phyloP scores from a whole-genome alignment of 2,888 invertebrate species.

The Bhutanitis thaidina region DNA sequence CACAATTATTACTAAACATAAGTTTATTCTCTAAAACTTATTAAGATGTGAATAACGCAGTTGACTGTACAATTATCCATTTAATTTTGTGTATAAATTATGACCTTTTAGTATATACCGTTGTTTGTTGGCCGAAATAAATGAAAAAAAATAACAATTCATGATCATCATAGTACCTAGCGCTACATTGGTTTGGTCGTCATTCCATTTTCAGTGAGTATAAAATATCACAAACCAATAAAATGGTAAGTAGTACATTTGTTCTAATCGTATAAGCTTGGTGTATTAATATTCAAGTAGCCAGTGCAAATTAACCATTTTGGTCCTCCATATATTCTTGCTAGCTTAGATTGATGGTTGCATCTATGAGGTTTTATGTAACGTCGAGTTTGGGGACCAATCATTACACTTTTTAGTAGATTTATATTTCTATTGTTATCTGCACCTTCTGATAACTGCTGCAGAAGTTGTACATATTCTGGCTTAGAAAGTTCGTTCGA shows the following conservation, averaged over 20 bases:
- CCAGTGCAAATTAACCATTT: slow-evolving; percentile 72
- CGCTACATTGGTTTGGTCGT: too few species aligned
- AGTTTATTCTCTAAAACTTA: too few species aligned
- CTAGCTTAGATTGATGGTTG: slow-evolving; percentile 61
- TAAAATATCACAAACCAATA: background rate
- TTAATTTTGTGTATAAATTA: too few species aligned
- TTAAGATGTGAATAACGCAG: too few species aligned
- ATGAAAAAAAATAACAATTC: too few species aligned
- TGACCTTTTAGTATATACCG: too few species aligned
- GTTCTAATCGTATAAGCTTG: slow-evolving; percentile 63
- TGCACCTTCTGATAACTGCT: slow-evolving; percentile 56
- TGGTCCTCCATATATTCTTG: slow-evolving; percentile 58
- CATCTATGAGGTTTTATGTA: slow-evolving; percentile 72
- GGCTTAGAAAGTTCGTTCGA: slow-evolving; percentile 60
- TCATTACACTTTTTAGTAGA: slow-evolving; percentile 52
- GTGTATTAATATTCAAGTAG: slow-evolving; percentile 64
- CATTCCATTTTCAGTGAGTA: too few species aligned
- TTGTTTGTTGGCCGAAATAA: too few species aligned
- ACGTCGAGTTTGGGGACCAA: slow-evolving; percentile 58
- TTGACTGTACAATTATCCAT: too few species aligned
- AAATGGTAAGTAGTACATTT: background rate
- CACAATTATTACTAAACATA: too few species aligned
- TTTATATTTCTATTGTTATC: slow-evolving; percentile 43
- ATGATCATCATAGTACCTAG: too few species aligned
- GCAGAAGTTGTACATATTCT: slow-evolving; percentile 57